Conservation (phyloP, 1,140 invertebrate genomes). For the Pteromalus puparum region DNA sequence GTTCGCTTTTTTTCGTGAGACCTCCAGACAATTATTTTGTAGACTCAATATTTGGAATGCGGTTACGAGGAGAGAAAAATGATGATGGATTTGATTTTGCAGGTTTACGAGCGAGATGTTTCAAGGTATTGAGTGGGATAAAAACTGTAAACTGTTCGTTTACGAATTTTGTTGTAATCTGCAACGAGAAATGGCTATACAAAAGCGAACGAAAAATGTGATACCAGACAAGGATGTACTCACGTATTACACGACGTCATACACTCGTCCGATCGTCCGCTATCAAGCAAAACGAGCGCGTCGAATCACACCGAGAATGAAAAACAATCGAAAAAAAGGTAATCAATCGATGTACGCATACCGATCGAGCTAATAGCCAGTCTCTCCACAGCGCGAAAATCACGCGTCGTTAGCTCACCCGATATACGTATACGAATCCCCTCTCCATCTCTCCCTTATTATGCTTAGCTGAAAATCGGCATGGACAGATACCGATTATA, state of each 20-base stretch:
- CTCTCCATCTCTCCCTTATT: constrained; percentile 16
- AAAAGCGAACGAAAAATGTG: no score
- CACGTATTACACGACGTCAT: no score
- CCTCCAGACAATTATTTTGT: neutral
- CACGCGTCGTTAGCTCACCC: constrained; percentile 17
- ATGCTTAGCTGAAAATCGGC: constrained; percentile 34
- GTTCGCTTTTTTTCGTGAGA: neutral
- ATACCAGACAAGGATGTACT: no score
- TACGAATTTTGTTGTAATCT: no score
- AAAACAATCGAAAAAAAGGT: neutral
- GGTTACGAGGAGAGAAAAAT: neutral
- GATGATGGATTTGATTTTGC: neutral
- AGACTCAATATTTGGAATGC: neutral
- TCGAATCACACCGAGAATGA: neutral
- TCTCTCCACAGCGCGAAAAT: neutral
- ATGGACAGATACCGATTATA: constrained; percentile 24
- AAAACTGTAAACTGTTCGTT: no score
- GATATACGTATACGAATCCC: neutral
- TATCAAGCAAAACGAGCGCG: no score
- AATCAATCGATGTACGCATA: neutral
- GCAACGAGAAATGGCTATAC: no score
- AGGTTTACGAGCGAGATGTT: neutral
- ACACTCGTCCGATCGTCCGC: no score
- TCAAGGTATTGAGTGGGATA: no score
- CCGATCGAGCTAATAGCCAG: constrained; percentile 12